phyloP scores from a whole-genome alignment of 2,797 vertebrate genomes.

The Coregonus suidteri region DNA sequence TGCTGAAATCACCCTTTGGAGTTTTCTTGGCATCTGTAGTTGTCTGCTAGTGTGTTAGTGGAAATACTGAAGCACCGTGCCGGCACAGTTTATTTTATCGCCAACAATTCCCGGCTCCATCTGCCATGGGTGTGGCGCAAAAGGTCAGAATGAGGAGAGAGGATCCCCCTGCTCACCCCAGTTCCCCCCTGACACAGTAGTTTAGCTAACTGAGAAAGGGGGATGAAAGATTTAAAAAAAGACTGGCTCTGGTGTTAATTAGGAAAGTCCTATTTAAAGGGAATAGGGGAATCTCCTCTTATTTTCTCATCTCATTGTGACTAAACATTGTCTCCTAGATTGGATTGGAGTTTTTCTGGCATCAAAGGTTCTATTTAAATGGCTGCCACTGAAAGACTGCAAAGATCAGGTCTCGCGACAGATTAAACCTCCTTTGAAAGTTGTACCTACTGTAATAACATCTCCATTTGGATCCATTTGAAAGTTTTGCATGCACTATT shows the following conservation, averaged over 20 bases:
- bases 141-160: background rate
- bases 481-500: background rate
- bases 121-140: background rate
- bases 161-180: background rate
- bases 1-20: slow-evolving; percentile 31
- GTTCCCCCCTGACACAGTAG: background rate
- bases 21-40: slow-evolving; percentile 13
- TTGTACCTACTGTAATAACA: background rate
- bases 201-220: background rate
- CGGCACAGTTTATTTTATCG: no score
- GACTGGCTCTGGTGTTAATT: background rate
- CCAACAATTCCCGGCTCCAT: background rate
- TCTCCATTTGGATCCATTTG: background rate
- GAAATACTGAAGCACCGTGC: slow-evolving; percentile 6
- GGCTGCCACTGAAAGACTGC: background rate
- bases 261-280: background rate
- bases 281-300: background rate
- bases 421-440: background rate
- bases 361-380: slow-evolving; percentile 13
- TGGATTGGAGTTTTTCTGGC: background rate
- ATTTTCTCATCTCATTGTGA: background rate
- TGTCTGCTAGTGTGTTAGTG: background rate
- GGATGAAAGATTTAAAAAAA: background rate
- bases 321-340: background rate
- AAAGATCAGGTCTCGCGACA: background rate